Percentiles rank a stretch among this genome's conserved stretches.
phyloP scores from a whole-genome alignment of 2,797 vertebrate genomes.

The Malurus leucopterus region DNA sequence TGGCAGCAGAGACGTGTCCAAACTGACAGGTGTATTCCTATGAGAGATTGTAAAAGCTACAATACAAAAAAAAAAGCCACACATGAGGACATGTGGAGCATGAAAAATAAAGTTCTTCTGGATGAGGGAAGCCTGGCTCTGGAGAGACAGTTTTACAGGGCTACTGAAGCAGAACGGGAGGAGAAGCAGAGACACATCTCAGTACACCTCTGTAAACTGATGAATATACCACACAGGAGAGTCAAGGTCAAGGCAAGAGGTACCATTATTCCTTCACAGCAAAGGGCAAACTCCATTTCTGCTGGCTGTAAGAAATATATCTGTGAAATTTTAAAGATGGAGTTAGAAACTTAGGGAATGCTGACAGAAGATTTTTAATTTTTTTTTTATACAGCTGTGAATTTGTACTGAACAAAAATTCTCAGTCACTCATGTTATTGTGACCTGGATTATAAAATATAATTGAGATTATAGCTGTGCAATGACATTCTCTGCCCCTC shows the following conservation, averaged over 20 bases:
- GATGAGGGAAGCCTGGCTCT: neutral
- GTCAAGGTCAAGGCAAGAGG: neutral
- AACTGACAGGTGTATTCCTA: neutral
- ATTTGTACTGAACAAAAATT: neutral
- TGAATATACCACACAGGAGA: neutral
- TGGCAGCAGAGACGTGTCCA: neutral
- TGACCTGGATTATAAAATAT: neutral
- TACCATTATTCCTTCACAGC: neutral
- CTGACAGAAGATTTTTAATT: fast-evolving
- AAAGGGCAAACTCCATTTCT: neutral
- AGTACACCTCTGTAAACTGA: neutral
- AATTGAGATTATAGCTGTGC: neutral
- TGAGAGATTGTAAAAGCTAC: neutral
- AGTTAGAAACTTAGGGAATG: neutral
- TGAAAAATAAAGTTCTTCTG: neutral
- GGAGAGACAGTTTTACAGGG: neutral
- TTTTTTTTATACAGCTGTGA: neutral
- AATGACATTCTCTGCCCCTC: neutral
- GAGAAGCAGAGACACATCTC: neutral
- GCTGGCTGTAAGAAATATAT: neutral
- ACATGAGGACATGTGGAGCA: fast-evolving
- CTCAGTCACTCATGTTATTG: neutral
- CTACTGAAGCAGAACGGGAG: neutral
- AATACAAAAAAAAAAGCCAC: neutral
- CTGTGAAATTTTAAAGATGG: neutral